Evolutionary conservation across 1,140 invertebrate species (phyloP).

Genomic region (Papilio machaon): DNA sequence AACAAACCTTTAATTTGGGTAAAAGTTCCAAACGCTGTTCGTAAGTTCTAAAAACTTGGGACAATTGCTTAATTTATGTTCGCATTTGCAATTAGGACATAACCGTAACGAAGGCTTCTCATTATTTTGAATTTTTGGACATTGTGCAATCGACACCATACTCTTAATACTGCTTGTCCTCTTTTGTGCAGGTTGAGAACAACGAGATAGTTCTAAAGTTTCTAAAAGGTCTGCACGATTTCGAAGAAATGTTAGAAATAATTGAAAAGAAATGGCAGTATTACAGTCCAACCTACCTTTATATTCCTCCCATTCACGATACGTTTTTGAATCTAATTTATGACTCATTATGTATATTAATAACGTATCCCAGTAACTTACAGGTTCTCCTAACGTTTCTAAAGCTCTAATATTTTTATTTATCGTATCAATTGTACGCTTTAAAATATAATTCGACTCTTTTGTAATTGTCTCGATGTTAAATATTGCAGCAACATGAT

Average conservation of each 20-base stretch:
- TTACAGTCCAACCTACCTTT: too few relatives aligned
- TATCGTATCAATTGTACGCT: constrained; percentile 45
- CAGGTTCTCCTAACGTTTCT: constrained; percentile 43
- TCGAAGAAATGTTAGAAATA: constrained; percentile 43
- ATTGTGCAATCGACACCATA: constrained; percentile 24
- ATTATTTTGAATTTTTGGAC: background rate
- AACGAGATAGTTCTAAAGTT: constrained; percentile 32
- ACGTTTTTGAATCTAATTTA: too few relatives aligned
- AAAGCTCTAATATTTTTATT: constrained; percentile 47
- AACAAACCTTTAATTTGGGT: constrained; percentile 48
- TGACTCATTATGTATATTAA: constrained; percentile 48
- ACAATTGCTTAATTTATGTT: constrained; percentile 33
- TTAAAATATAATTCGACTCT: constrained; percentile 45
- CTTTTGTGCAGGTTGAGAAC: background rate
- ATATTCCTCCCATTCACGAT: too few relatives aligned
- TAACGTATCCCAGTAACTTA: constrained; percentile 46
- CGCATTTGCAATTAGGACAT: constrained; percentile 36
- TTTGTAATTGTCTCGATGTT: constrained; percentile 41
- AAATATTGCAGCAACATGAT: constrained; percentile 46
- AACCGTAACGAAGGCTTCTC: background rate
- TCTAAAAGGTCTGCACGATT: constrained; percentile 45
- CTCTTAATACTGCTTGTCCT: constrained; percentile 2
- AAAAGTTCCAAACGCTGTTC: constrained; percentile 42
- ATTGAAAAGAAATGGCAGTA: too few relatives aligned
- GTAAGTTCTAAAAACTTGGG: constrained; percentile 31